A percentile compares a stretch with the other conserved stretches of the same genome.
Evolutionary conservation across 1,140 invertebrate genomes (phyloP).

Genomic region (Habropoda laboriosa): DNA sequence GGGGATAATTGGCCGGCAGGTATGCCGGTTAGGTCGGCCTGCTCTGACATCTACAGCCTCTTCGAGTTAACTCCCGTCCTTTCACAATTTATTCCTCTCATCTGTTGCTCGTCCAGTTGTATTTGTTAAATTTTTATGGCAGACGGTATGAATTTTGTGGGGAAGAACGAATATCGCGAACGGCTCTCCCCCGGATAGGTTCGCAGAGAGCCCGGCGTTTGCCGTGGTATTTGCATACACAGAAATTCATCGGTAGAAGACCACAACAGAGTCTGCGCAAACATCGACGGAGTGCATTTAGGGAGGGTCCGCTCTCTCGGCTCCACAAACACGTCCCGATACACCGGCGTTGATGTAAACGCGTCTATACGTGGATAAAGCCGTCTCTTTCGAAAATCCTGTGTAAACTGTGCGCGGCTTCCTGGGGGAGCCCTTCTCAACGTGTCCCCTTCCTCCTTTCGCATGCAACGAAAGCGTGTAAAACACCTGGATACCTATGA

Average conservation of each 20-base stretch:
- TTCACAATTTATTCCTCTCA: too few relatives aligned
- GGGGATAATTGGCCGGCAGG: constrained; percentile 72
- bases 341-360: constrained; percentile 36
- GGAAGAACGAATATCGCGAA: too few relatives aligned
- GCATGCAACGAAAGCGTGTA: constrained; percentile 17
- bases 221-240: constrained; percentile 59
- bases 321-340: constrained; percentile 28
- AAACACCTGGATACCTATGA: constrained; percentile 38
- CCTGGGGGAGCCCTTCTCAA: constrained; percentile 4
- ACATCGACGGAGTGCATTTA: constrained; percentile 58
- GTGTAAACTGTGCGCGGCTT: constrained; percentile 49
- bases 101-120: too few relatives aligned
- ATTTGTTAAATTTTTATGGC: too few relatives aligned
- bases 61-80: constrained; percentile 29
- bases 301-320: constrained; percentile 20
- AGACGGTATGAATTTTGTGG: too few relatives aligned
- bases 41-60: constrained; percentile 17
- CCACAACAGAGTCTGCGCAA: constrained; percentile 55
- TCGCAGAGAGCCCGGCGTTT: neutral
- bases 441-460: too few relatives aligned
- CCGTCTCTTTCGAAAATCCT: constrained; percentile 58
- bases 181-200: neutral
- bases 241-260: constrained; percentile 61
- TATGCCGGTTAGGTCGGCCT: constrained; percentile 56
- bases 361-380: constrained; percentile 39